A percentile compares a stretch with the other conserved stretches of the same genome.
These are phyloP conservation scores for Pseudanteris insignis DNA, from an alignment of 2,888 invertebrate genomes.

Conservation along the genomic window DNA sequence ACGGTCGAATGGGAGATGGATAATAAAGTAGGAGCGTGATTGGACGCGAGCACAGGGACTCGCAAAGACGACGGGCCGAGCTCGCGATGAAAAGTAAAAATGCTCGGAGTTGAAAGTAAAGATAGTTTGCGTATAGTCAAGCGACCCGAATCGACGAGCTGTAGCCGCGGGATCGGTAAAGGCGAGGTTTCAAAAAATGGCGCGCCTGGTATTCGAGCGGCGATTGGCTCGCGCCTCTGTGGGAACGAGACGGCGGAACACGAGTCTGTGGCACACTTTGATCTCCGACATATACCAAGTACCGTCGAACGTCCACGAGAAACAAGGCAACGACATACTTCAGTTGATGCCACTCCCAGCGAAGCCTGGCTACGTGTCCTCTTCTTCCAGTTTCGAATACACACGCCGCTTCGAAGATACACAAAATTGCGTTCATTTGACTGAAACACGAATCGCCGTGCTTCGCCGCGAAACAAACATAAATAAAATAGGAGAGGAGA, in stretches of 20 bases:
- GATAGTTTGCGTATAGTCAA: constrained; percentile 29
- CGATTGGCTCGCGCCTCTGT: constrained; percentile 29
- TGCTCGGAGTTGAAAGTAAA: constrained; percentile 26
- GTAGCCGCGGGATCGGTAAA: constrained; percentile 23
- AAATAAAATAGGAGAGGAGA: constrained; percentile 5
- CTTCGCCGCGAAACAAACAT: constrained; percentile 12
- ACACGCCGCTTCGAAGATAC: constrained; percentile 7
- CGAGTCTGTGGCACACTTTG: constrained; percentile 42
- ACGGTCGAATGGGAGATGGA: too few species aligned
- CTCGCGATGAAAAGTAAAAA: constrained; percentile 7
- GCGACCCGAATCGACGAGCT: constrained; percentile 26
- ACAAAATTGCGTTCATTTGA: constrained; percentile 25
- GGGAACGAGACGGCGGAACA: constrained; percentile 32
- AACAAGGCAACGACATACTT: constrained; percentile 42
- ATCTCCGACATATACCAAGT: constrained; percentile 35
- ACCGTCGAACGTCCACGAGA: constrained; percentile 35
- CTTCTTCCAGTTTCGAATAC: constrained; percentile 24
- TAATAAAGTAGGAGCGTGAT: too few species aligned
- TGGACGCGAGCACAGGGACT: too few species aligned
- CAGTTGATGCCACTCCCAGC: constrained; percentile 38
- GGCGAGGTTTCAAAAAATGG: constrained; percentile 33
- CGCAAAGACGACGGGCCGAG: background rate
- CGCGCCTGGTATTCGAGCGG: constrained; percentile 26
- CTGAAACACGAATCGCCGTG: constrained; percentile 18
- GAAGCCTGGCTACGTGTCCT: constrained; percentile 27